These are phyloP conservation scores for Gambusia yucatana DNA, from an alignment of 2,797 vertebrate species.

Conservation along the genomic window DNA sequence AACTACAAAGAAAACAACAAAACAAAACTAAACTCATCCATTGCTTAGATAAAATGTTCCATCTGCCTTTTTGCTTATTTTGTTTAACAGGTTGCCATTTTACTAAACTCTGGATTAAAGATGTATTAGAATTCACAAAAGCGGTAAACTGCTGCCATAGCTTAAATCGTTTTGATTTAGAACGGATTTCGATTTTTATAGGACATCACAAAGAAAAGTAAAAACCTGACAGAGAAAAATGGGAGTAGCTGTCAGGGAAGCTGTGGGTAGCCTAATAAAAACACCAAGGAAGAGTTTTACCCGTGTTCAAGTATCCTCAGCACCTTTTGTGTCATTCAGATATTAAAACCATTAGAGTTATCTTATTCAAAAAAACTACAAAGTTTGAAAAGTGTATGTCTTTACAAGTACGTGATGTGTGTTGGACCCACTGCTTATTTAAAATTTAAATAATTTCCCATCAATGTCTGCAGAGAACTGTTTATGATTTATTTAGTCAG, in stretches of 20 bases:
- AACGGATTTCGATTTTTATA: background rate
- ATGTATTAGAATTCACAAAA: no score
- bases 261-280: background rate
- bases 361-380: background rate
- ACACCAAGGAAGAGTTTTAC: background rate
- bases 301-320: background rate
- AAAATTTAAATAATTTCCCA: background rate
- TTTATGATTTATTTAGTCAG: background rate
- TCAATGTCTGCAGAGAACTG: background rate
- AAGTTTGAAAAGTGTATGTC: background rate
- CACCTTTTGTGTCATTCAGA: background rate
- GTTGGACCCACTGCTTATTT: no score
- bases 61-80: background rate
- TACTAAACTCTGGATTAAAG: background rate
- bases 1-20: no score
- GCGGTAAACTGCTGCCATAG: background rate
- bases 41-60: background rate
- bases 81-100: background rate
- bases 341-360: background rate
- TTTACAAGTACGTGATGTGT: background rate
- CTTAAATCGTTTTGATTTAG: background rate
- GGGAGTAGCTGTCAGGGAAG: background rate
- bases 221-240: background rate
- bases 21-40: no score
- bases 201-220: background rate